Evolutionary conservation across 2,888 invertebrate genomes (phyloP).

Genomic region (Chironomus riparius): DNA sequence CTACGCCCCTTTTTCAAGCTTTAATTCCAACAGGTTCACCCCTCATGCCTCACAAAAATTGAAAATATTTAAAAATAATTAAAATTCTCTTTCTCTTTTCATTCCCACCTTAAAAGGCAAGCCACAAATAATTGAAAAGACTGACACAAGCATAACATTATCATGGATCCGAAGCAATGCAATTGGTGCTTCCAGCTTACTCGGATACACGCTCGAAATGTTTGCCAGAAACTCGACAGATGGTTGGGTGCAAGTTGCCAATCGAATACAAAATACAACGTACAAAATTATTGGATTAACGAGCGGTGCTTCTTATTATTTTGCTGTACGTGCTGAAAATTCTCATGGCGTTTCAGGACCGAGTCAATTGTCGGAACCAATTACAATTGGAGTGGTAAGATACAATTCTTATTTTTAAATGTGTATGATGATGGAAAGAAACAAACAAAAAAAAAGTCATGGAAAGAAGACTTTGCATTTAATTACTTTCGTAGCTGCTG

Average conservation of each 20-base stretch:
- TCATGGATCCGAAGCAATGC: slow-evolving; percentile 74
- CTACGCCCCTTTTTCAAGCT: no score
- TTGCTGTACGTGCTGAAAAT: slow-evolving; percentile 82
- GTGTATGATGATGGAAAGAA: no score
- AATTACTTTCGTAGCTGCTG: background rate
- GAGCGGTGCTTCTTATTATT: slow-evolving; percentile 74
- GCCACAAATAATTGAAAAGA: slow-evolving; percentile 61
- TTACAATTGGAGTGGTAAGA: slow-evolving; percentile 46
- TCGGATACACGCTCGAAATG: slow-evolving; percentile 72
- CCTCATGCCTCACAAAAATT: no score
- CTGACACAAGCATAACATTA: slow-evolving; percentile 67
- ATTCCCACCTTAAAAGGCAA: slow-evolving; percentile 38
- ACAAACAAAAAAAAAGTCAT: background rate
- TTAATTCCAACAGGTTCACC: no score
- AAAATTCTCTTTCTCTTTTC: background rate
- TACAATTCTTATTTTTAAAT: no score
- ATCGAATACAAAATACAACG: slow-evolving; percentile 58
- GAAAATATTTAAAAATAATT: background rate
- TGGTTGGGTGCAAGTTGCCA: slow-evolving; percentile 53
- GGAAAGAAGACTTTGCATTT: background rate
- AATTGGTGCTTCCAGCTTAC: slow-evolving; percentile 71
- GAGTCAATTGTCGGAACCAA: slow-evolving; percentile 66
- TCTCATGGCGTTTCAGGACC: slow-evolving; percentile 75
- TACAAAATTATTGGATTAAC: slow-evolving; percentile 63
- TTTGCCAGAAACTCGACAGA: slow-evolving; percentile 49